Evolutionary conservation across 2,888 invertebrate species (phyloP).

Genomic region (Graphium colonna): DNA sequence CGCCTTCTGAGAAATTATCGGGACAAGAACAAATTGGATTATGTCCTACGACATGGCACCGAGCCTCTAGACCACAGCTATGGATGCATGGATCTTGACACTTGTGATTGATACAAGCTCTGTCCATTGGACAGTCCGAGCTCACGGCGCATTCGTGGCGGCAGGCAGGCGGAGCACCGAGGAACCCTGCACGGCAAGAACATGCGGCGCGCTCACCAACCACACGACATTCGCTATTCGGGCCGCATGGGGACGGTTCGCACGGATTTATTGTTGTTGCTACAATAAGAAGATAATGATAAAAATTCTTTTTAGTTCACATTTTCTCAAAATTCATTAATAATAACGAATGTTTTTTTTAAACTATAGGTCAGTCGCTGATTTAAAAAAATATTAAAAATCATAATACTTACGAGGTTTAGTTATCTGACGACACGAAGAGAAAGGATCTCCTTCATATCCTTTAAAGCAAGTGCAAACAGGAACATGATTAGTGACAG

Average conservation of each 20-base stretch:
- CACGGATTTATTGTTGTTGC: slow-evolving; percentile 80
- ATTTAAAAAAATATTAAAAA: background rate
- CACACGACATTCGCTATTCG: slow-evolving; percentile 86
- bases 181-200: slow-evolving; percentile 84
- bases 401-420: slow-evolving; percentile 73
- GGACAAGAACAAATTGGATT: slow-evolving; percentile 89
- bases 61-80: slow-evolving; percentile 87
- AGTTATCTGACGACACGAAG: slow-evolving; percentile 83
- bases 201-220: slow-evolving; percentile 86
- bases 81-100: slow-evolving; percentile 88
- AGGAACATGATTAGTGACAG: slow-evolving; percentile 90
- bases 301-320: too few species aligned
- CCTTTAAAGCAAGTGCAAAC: slow-evolving; percentile 89
- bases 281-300: slow-evolving; percentile 16
- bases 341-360: too few species aligned
- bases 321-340: too few species aligned
- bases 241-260: slow-evolving; percentile 87
- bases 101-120: slow-evolving; percentile 87
- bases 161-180: slow-evolving; percentile 87
- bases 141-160: slow-evolving; percentile 88
- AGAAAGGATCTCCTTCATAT: slow-evolving; percentile 91
- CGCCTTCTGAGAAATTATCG: slow-evolving; percentile 83
- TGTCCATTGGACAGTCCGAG: slow-evolving; percentile 86
- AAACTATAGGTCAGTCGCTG: too few species aligned
- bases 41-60: slow-evolving; percentile 89